phyloP scores from a whole-genome alignment of 2,113 vertebrate genomes.

The Epinephelus lanceolatus region DNA sequence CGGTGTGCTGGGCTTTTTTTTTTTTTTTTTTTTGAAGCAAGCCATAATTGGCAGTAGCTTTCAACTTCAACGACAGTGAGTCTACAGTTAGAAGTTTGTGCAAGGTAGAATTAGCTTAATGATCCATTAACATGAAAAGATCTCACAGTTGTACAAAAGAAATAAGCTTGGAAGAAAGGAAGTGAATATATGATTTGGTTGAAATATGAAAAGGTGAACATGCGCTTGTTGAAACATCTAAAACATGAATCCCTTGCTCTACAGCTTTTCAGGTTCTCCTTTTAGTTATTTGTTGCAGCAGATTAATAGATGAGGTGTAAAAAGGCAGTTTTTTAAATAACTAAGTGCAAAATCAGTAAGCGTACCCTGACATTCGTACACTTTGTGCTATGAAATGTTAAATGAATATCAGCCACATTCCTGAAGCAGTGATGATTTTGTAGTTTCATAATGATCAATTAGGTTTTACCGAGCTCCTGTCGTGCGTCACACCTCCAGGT shows the following conservation, averaged over 20 bases:
- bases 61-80: background rate
- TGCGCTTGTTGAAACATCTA: constrained; percentile 5
- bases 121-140: background rate
- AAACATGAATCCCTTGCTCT: constrained; percentile 1
- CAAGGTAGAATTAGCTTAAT: constrained; percentile 18
- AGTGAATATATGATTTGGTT: background rate
- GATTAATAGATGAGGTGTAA: constrained; percentile 27
- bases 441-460: constrained; percentile 16
- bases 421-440: constrained; percentile 18
- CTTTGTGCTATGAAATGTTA: background rate
- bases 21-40: background rate
- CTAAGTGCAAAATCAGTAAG: constrained; percentile 10
- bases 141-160: background rate
- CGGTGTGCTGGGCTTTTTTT: background rate
- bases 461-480: background rate
- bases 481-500: constrained; percentile 59
- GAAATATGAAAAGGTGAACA: constrained; percentile 7
- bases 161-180: background rate
- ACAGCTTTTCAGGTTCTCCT: background rate
- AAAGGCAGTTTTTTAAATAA: constrained; percentile 21
- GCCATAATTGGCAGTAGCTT: background rate
- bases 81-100: constrained; percentile 11
- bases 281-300: constrained; percentile 12
- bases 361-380: background rate
- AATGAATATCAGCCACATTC: constrained; percentile 6